phyloP scores from a whole-genome alignment of 2,113 vertebrate species.

The Limanda limanda region DNA sequence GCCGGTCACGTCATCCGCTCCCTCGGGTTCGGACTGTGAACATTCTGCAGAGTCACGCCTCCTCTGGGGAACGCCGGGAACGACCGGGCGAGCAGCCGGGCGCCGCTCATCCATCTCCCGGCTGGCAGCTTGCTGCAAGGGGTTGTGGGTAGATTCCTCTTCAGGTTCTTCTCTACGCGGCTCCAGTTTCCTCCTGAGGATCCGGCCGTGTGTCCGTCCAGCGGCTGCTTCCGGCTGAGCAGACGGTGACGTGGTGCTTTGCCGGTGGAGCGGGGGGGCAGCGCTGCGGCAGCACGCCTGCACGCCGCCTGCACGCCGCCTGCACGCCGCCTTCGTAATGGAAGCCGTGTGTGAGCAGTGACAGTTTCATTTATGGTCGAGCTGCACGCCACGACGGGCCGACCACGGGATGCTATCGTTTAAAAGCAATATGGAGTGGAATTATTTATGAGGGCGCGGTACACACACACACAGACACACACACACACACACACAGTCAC shows the following conservation, averaged over 20 bases:
- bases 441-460: conserved; percentile 71
- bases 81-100: conserved; percentile 20
- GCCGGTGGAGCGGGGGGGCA: background rate
- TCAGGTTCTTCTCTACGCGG: background rate
- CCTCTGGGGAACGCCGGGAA: conserved; percentile 45
- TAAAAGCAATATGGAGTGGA: conserved; percentile 78
- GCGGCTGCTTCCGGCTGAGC: conserved; percentile 18
- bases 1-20: conserved; percentile 43
- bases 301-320: too few species aligned
- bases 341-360: conserved; percentile 68
- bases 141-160: conserved; percentile 22
- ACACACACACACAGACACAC: too few species aligned
- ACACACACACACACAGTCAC: too few species aligned
- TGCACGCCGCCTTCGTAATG: conserved; percentile 70
- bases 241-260: background rate
- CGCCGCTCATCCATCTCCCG: conserved; percentile 34
- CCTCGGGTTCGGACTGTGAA: conserved; percentile 26
- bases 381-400: conserved; percentile 50
- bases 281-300: conserved; percentile 24
- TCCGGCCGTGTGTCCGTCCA: conserved; percentile 7
- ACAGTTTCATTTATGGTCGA: conserved; percentile 78
- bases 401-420: conserved; percentile 74
- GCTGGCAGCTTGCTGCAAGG: conserved; percentile 23
- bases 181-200: background rate
- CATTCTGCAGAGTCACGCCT: conserved; percentile 46